Evolutionary conservation across 1,140 invertebrate genomes (phyloP).

Genomic region (Phthorimaea operculella): DNA sequence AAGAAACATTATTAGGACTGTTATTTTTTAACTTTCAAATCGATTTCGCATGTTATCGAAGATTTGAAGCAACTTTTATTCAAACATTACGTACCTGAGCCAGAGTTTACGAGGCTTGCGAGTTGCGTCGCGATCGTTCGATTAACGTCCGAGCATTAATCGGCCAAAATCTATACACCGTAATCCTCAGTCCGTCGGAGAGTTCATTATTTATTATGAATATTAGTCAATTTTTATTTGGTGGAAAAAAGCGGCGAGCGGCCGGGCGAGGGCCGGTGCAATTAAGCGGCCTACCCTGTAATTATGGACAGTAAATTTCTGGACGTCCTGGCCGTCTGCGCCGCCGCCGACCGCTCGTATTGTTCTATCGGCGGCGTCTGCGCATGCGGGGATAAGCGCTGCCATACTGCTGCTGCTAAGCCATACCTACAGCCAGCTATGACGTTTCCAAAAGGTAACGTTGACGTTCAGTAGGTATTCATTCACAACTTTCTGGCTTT

Average conservation of each 20-base stretch:
- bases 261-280: constrained; percentile 47
- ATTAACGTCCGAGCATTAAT: constrained; percentile 48
- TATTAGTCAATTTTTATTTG: constrained; percentile 68
- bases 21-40: too few species aligned
- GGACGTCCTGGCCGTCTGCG: constrained; percentile 38
- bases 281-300: constrained; percentile 67
- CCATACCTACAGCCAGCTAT: too few species aligned
- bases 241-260: constrained; percentile 57
- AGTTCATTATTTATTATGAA: constrained; percentile 68
- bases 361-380: constrained; percentile 48
- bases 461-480: too few species aligned
- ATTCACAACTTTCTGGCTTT: too few species aligned
- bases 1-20: too few species aligned
- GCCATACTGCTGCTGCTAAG: constrained; percentile 1
- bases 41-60: neutral
- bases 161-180: constrained; percentile 46
- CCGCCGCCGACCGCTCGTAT: constrained; percentile 33
- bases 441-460: too few species aligned
- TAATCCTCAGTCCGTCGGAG: constrained; percentile 45
- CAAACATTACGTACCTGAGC: neutral
- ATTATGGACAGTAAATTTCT: constrained; percentile 69
- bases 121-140: constrained; percentile 21
- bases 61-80: neutral
- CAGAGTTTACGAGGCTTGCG: neutral
- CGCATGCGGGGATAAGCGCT: constrained; percentile 35